Conservation (phyloP, 1,140 invertebrate genomes). For the Stratiolaelaps scimitus region DNA sequence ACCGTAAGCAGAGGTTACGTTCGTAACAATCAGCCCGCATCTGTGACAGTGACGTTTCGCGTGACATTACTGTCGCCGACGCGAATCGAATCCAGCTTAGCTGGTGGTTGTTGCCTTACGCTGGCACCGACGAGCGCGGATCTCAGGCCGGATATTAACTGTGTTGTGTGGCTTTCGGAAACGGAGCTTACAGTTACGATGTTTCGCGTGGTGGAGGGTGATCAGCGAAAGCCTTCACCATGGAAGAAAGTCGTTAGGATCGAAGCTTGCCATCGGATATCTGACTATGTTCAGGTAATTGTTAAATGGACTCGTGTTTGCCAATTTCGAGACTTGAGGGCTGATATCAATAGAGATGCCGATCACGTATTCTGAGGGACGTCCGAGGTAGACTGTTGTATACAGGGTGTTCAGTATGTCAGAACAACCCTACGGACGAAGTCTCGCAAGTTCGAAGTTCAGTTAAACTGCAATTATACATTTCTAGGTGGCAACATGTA, state of each 20-base stretch:
- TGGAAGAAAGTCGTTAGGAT: constrained; percentile 1
- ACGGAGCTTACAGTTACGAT: background rate
- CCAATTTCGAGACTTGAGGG: too few species aligned
- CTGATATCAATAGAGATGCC: too few species aligned
- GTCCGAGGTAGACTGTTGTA: too few species aligned
- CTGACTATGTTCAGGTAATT: background rate
- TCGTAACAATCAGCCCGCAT: background rate
- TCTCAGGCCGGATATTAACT: background rate
- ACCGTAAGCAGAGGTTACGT: background rate
- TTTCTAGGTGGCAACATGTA: too few species aligned
- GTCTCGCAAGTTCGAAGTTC: too few species aligned
- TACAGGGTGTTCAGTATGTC: too few species aligned
- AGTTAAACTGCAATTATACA: too few species aligned
- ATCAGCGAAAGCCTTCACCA: background rate
- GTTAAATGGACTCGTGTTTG: too few species aligned
- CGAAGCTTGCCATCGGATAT: background rate
- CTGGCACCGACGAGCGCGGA: background rate
- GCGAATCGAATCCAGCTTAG: background rate
- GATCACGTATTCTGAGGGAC: too few species aligned
- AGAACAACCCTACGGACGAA: too few species aligned
- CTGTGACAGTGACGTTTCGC: background rate
- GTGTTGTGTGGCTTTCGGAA: constrained; percentile 2
- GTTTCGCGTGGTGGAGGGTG: background rate
- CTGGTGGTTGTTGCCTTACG: background rate
- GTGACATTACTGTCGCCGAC: background rate